phyloP scores from a whole-genome alignment of 2,113 vertebrate genomes.

The Melanotaenia duboulayi region DNA sequence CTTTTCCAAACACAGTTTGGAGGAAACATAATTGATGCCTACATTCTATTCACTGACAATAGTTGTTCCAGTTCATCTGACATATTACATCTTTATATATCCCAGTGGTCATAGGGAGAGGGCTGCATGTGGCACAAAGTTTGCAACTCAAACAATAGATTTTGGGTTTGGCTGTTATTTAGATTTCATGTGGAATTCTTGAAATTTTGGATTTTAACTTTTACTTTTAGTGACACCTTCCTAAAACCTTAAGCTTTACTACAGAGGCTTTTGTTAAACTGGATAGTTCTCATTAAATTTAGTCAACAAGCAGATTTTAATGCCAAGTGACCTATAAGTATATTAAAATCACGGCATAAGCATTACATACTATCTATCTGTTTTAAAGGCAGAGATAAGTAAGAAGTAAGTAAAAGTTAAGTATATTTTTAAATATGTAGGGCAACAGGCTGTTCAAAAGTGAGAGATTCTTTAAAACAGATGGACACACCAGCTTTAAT shows the following conservation, averaged over 20 bases:
- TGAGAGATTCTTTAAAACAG: not conserved
- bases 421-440: no score
- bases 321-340: not conserved
- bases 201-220: not conserved
- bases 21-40: constrained; percentile 13
- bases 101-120: not conserved
- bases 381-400: no score
- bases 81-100: constrained; percentile 23
- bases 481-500: not conserved
- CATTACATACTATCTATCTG: no score
- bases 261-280: not conserved
- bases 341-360: not conserved
- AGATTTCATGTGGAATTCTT: not conserved
- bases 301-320: not conserved
- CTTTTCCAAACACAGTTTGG: constrained; percentile 18
- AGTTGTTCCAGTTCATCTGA: constrained; percentile 21
- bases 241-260: no score
- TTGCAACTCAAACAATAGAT: not conserved
- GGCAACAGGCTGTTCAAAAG: no score
- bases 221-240: not conserved
- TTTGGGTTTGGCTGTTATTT: not conserved
- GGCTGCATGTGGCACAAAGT: not conserved
- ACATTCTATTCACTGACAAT: constrained; percentile 14
- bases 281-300: not conserved
- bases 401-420: no score